Base-by-base conservation (phyloP, 92 coral and sea anemone genomes). In the Phenganax subtilis region DNA sequence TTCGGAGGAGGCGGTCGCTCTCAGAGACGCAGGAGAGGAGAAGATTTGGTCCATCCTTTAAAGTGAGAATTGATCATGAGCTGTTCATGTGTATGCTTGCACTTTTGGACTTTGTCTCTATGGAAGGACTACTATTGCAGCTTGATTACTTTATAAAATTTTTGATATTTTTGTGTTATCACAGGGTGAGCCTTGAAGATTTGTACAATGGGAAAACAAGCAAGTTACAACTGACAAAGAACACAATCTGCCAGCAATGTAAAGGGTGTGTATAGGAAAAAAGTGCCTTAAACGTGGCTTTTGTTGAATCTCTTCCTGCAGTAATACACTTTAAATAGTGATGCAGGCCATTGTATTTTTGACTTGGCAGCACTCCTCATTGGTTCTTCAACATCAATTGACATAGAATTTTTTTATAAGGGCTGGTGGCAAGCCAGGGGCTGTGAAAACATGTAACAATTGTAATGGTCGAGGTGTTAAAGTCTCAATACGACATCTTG, bases 361-460 rank as follows among this genome's bases (percentile, higher is more conserved):
- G 47, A 37, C 47, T 37, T 37, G 5, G 47, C 5, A 37, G 47
- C 47, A 37, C 47, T 1, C 47, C 47, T 37, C 5, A 37, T 5
- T 37, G 47, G 5, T 59, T 10, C 65, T 59, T 59, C n/a, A 14
- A 59, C 20, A 59, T 59, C 65, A 59, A 12, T 4, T 3, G 12
- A 64, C 17, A 10, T 6, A 37, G 29, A 2, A 68, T 37, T 68
- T 7, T 68, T 28, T 29, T 10, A 0, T 37, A 8, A 93, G 98
- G 54, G 94, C 86, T 53, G 98, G 98, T 54, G 98, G 98, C n/a
- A 93, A 93, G 69, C 75, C 89, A 47, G 98, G 98, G 12, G 87
- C 98, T 10, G 91, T 91, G 65, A 87, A 90, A 10, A 72, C 91
- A n/a, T 93, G 98, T 72, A 82, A 87, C 17, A 90, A 77, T 8